Conservation (phyloP, 2,113 vertebrate genomes). For the Macroglossus sobrinus region DNA sequence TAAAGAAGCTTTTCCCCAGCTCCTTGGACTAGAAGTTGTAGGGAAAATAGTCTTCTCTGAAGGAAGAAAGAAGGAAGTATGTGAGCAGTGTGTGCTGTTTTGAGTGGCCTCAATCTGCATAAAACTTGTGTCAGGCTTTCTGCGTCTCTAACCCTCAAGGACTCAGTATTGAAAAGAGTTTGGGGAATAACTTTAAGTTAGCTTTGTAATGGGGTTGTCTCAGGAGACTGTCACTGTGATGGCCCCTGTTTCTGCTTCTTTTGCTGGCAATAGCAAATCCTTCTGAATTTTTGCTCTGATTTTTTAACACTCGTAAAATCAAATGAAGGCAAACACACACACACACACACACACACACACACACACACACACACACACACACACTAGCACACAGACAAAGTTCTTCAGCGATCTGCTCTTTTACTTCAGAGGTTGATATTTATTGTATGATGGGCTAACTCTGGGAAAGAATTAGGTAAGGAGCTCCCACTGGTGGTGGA, state of each 20-base stretch:
- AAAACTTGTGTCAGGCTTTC: not conserved
- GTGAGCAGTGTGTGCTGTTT: not conserved
- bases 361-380: no score
- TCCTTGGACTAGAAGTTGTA: rapidly evolving
- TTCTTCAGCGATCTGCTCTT: not conserved
- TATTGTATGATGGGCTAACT: rapidly evolving
- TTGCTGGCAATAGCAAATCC: not conserved
- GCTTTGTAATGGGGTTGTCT: not conserved
- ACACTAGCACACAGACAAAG: not conserved
- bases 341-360: no score
- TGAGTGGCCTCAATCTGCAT: not conserved
- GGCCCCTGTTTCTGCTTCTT: not conserved
- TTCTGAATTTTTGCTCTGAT: not conserved
- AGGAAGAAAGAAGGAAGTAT: not conserved
- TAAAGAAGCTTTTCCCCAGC: not conserved
- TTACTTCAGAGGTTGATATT: not conserved
- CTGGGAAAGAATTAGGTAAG: conserved; percentile 33
- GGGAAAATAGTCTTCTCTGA: not conserved
- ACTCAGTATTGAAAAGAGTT: not conserved
- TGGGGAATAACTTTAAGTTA: not conserved
- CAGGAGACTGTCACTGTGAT: not conserved
- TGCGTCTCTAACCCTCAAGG: rapidly evolving
- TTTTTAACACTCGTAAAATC: not conserved
- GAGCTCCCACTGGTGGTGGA: conserved; percentile 69
- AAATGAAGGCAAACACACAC: no score